Evolutionary conservation across 2,888 invertebrate genomes (phyloP), one percentile per base, ranked within the genome.

Genomic region (Heliconius charithonia): DNA sequence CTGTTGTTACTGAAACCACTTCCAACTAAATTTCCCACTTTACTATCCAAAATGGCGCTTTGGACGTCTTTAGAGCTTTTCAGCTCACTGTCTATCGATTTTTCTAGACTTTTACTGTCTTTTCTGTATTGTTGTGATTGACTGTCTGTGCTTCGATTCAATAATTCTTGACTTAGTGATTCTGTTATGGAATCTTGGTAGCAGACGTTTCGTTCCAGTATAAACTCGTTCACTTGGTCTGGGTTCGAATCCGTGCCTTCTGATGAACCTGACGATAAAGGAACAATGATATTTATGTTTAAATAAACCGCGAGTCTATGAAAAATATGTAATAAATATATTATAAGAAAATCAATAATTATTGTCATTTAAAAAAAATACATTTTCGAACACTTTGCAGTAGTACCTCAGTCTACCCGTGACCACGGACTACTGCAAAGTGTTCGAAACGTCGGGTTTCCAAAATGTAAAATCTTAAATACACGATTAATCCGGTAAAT

Each of bases 181-280:
- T 95, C 95, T 0, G 94, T 92, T 32, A 95, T 84, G 0, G 95
- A 95, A 73, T 95, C 95, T 84, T 95, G 95, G 82, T 93, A 95
- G 82, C 95, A 95, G 0, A 95, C 91, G 79, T 95, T 95, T 4
- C 95, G 83, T 86, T 95, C 95, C 0, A 95, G 83, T 16, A 95
- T 91, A 80, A 93, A 95, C 76, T 95, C 95, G 83, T 93, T 94
- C 81, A 91, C 88, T 79, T 92, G 89, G n/a, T 94, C 95, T 76
- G 91, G 92, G 80, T 90, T 90, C 0, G 92, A 92, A 13, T 93
- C 92, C 37, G 90, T 92, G 62, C 89, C 89, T 85, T 95, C 95
- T 27, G 95, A 90, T 73, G 93, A 92, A 0, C 92, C 95, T 95
- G 71, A 22, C 4, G 87, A 86, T 25, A 16, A 63, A 22, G 3